Evolutionary conservation across 2,113 vertebrate genomes (phyloP).

Genomic region (Dermatemys mawii): DNA sequence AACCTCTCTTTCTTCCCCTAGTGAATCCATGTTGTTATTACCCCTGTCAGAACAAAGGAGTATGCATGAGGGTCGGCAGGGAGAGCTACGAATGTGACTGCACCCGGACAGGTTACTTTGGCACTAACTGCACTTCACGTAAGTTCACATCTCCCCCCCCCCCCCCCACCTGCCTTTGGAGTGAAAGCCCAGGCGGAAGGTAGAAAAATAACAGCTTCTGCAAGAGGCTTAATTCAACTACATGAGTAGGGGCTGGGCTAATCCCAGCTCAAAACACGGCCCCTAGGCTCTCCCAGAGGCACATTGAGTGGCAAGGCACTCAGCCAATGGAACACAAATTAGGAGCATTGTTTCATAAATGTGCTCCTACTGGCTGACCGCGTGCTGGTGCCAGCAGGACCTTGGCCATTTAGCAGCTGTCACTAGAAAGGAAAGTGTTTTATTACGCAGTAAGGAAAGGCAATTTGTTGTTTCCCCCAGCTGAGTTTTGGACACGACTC

Average conservation of each 20-base stretch:
- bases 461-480: conserved; percentile 63
- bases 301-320: background rate
- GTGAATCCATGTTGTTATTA: conserved; percentile 95
- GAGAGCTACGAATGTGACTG: conserved; percentile 90
- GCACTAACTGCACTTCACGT: conserved; percentile 91
- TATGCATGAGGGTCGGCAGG: conserved; percentile 85
- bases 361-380: background rate
- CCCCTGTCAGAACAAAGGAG: conserved; percentile 90
- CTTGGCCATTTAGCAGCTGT: background rate
- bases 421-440: background rate
- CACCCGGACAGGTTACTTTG: conserved; percentile 88
- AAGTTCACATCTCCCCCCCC: too few relatives aligned
- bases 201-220: background rate
- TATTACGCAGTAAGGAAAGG: background rate
- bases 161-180: background rate
- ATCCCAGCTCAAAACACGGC: background rate
- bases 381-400: background rate
- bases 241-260: background rate
- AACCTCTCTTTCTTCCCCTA: conserved; percentile 45
- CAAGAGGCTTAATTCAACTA: background rate
- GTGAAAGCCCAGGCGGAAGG: background rate
- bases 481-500: conserved; percentile 87
- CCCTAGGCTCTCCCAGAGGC: too few relatives aligned
- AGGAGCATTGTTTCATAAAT: background rate
- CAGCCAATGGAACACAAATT: background rate